Percentiles rank a stretch among this genome's conserved stretches.
These are phyloP conservation scores for Trematomus loennbergii DNA, from an alignment of 2,113 vertebrate species.

Conservation along the genomic window DNA sequence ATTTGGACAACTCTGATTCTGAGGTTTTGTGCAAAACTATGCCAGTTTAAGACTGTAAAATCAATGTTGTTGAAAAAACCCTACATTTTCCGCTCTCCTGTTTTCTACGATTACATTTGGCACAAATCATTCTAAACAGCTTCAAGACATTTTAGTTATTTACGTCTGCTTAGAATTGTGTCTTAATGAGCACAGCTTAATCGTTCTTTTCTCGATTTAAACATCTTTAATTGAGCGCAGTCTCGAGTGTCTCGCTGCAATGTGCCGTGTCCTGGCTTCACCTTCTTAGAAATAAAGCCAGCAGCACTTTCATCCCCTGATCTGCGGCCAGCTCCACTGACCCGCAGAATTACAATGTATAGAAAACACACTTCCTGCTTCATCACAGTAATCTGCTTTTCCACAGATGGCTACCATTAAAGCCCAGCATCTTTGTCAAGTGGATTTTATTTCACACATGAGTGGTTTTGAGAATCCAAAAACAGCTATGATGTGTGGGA, in stretches of 20 bases:
- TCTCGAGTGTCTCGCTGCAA: background rate
- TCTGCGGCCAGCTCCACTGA: slow-evolving; percentile 24
- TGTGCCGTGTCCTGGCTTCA: background rate
- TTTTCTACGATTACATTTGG: background rate
- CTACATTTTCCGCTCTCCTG: too few species aligned
- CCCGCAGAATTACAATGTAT: slow-evolving; percentile 20
- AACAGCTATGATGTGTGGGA: background rate
- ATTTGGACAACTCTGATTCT: background rate
- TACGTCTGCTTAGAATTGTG: background rate
- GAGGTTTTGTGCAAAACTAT: too few species aligned
- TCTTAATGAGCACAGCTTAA: background rate
- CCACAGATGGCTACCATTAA: slow-evolving; percentile 31
- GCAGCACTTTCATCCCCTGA: slow-evolving; percentile 27
- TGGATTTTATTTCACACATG: slow-evolving; percentile 7
- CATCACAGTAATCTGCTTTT: slow-evolving; percentile 27
- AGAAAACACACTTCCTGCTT: slow-evolving; percentile 13
- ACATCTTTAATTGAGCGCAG: background rate
- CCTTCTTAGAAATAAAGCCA: slow-evolving; percentile 9
- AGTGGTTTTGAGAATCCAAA: background rate
- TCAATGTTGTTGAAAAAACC: background rate
- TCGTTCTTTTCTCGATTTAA: background rate
- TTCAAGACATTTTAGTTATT: background rate
- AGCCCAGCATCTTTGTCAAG: background rate
- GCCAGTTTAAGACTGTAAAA: background rate
- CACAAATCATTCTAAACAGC: background rate